phyloP scores from a whole-genome alignment of 2,888 invertebrate species.

The Fragum whitleyi region DNA sequence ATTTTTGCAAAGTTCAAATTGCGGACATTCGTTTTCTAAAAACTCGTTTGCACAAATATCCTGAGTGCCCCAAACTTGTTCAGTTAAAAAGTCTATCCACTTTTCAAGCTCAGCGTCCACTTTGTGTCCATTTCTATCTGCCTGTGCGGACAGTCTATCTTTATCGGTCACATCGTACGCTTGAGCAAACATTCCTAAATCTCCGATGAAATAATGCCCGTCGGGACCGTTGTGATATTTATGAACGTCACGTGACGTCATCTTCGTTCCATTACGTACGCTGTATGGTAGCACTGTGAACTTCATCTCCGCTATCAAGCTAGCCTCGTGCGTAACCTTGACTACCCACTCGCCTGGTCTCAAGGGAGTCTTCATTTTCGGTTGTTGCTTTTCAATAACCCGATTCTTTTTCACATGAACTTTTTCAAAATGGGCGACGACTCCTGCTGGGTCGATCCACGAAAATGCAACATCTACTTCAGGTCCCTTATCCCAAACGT shows the following conservation, averaged over 20 bases:
- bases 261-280: conserved; percentile 70
- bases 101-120: conserved; percentile 88
- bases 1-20: conserved; percentile 88
- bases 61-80: conserved; percentile 86
- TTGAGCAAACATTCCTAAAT: conserved; percentile 78
- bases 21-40: conserved; percentile 69
- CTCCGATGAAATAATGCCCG: conserved; percentile 75
- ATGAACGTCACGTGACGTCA: conserved; percentile 71
- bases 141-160: conserved; percentile 64
- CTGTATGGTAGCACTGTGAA: conserved; percentile 89
- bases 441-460: conserved; percentile 94
- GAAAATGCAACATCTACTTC: conserved; percentile 90
- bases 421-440: conserved; percentile 91
- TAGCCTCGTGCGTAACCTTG: conserved; percentile 86
- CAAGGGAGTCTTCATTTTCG: conserved; percentile 91
- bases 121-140: conserved; percentile 72
- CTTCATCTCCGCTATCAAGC: conserved; percentile 90
- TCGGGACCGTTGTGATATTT: conserved; percentile 81
- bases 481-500: conserved; percentile 77
- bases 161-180: conserved; percentile 73
- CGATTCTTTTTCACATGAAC: conserved; percentile 90
- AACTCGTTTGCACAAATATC: conserved; percentile 85
- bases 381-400: conserved; percentile 89
- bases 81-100: conserved; percentile 92
- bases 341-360: conserved; percentile 95